These are phyloP conservation scores for Procavia capensis DNA, from an alignment of 2,113 vertebrate genomes.

Conservation along the genomic window DNA sequence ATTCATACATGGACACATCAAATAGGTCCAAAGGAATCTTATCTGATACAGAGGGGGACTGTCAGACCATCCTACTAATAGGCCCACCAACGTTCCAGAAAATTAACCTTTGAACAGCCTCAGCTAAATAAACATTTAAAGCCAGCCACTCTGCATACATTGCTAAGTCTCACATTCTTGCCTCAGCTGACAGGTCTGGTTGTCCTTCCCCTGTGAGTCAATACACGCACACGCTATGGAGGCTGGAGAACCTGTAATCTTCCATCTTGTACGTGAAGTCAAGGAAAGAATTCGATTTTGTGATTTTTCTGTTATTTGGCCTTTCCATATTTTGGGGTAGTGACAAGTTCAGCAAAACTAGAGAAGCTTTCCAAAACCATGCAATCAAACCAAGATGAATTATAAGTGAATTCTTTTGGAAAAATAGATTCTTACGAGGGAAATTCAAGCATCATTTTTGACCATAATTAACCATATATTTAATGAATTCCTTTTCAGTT, in stretches of 20 bases:
- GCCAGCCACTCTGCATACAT: not conserved
- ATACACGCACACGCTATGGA: not conserved
- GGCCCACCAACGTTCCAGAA: not conserved
- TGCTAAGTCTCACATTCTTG: not conserved
- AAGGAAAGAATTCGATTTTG: not conserved
- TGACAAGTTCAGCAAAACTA: not conserved
- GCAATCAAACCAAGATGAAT: not conserved
- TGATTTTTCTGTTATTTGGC: not conserved
- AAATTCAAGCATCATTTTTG: not conserved
- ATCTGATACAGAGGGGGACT: not conserved
- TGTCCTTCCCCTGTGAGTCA: not conserved
- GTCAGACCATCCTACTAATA: not conserved
- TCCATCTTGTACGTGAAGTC: not conserved
- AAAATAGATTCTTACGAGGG: not conserved
- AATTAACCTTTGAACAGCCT: not conserved
- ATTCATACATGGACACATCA: not conserved
- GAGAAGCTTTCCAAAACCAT: not conserved
- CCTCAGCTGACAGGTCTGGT: not conserved
- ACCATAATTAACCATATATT: not conserved
- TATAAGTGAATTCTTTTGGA: not conserved
- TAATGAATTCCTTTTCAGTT: not conserved
- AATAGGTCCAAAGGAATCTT: not conserved
- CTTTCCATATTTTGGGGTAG: not conserved
- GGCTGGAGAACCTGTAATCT: fast-evolving
- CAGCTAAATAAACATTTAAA: not conserved